A percentile compares a stretch with the other conserved stretches of the same genome.
phyloP scores from a whole-genome alignment of 2,113 vertebrate genomes.

The Numenius arquata region DNA sequence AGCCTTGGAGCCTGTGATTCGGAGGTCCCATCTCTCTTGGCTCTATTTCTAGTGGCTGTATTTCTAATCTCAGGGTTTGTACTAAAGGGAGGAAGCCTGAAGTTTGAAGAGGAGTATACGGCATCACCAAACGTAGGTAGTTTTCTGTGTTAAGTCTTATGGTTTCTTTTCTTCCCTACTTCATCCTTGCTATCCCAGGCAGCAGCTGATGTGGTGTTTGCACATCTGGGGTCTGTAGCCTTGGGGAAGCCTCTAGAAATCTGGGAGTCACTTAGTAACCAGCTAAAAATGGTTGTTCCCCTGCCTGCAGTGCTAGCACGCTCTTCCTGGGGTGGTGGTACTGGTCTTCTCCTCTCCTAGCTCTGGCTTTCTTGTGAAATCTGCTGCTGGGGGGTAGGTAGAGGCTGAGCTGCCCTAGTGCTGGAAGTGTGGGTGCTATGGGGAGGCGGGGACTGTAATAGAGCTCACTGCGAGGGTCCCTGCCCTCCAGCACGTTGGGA shows the following conservation, averaged over 20 bases:
- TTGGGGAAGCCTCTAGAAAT: background rate
- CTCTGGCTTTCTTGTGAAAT: background rate
- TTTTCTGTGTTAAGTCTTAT: background rate
- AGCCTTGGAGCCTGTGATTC: background rate
- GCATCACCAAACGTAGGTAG: background rate
- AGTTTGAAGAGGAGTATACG: background rate
- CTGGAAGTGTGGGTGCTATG: background rate
- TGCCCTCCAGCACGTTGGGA: background rate
- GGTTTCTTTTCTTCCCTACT: background rate
- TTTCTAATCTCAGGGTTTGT: background rate
- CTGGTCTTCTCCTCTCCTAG: background rate
- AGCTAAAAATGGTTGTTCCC: fast-evolving
- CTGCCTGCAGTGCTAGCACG: background rate
- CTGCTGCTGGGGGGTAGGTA: background rate
- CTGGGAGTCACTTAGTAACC: background rate
- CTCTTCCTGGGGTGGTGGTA: background rate
- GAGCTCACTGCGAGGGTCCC: background rate
- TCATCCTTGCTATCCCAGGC: background rate
- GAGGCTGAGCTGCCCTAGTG: background rate
- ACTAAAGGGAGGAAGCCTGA: background rate
- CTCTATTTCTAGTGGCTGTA: no score
- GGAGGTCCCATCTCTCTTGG: fast-evolving
- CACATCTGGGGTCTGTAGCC: background rate
- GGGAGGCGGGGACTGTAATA: background rate
- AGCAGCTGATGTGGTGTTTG: background rate